Evolutionary conservation across 2,797 vertebrate genomes (phyloP), one percentile per base, ranked within the genome.

Genomic region (Selene dorsalis): DNA sequence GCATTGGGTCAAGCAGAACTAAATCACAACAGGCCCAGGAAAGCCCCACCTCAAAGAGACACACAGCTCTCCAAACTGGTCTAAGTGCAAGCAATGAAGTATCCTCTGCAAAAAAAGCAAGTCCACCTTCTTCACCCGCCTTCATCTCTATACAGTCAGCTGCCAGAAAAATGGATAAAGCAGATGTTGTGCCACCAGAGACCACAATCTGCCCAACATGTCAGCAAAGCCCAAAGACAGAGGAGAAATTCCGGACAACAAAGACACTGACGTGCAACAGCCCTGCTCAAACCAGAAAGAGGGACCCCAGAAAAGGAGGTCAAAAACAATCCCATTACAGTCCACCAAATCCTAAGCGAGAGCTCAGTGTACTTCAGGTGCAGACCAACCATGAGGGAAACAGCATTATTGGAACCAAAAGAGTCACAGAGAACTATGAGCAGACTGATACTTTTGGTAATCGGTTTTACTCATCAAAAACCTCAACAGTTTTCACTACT

Each of bases 141-240:
- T 98, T 96, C 69, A 98, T 97, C 88, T 94, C 96, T 55, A 96
- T 97, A 3, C 95, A 97, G 62, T 98, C 96, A 2, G 95, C 96
- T 61, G 94, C 95, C 24, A 95, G 95, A 84, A 96, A 96, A 83
- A 86, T 82, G 0, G 73, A 86, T 3, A 93, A 95, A 47, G 76
- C 88, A 12, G 79, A 93, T 56, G 84, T 28, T 10, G n/a, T 6
- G 14, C 63, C 79, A 10, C 60, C 71, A 1, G 78, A 83, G 56
- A 63, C 48, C 12, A n/a, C 72, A n/a, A 60, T 79, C 74, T 87
- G 89, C 45, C 72, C 79, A 0, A 70, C 79, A 4, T 89, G 88
- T 78, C 88, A 90, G 61, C 71, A 76, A 20, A 91, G 38, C 63
- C 68, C 84, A 18, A 90, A 85, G 66, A 52, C 69, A 9, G 85